Evolutionary conservation across 2,113 vertebrate species (phyloP), one percentile per base, ranked within the genome.

Genomic region (Dolichallabes microphthalmus): DNA sequence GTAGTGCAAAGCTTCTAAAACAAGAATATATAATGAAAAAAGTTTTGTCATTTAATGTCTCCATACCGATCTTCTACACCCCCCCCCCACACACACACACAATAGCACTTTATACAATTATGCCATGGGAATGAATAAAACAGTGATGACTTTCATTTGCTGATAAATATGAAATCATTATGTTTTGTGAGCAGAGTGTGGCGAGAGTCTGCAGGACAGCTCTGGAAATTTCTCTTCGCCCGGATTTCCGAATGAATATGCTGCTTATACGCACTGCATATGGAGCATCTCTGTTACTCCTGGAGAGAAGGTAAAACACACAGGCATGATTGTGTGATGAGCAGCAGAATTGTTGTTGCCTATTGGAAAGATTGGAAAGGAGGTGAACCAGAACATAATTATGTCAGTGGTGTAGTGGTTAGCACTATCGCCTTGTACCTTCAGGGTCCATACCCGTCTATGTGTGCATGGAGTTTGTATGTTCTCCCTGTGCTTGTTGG

Each of bases 261-360:
- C 97, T 55, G 98, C 98, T 6, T 99, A 98, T 86, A 99, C 98
- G 63, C 98, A 99, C 91, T 99, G 98, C 92, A 96, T 99, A 90
- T 99, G 98, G 98, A 96, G 98, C 92, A 95, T 99, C 87, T 99
- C 98, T 58, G 98, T 99, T 83, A 99, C 98, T 17, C 97, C 98
- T 0, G 98, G 98, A 89, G 98, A 99, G 88, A 99, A 99, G 98
- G 98, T 99, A 77, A 2, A 94, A 55, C 32, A 57, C 25, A 69
- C 55, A 50, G 20, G 32, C n/a, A 35, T 17, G 22, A 58, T 17
- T 9, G 13, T 27, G 20, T 50, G 50, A 15, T 27, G 15, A 19
- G 64, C 27, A 69, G 68, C 12, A 39, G 13, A 8, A 1, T 45
- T 8, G 7, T 45, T 45, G 45, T 45, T 45, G 6, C 45, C 45